Evolutionary conservation across 2,888 invertebrate species (phyloP).

Genomic region (Danaus chrysippus): DNA sequence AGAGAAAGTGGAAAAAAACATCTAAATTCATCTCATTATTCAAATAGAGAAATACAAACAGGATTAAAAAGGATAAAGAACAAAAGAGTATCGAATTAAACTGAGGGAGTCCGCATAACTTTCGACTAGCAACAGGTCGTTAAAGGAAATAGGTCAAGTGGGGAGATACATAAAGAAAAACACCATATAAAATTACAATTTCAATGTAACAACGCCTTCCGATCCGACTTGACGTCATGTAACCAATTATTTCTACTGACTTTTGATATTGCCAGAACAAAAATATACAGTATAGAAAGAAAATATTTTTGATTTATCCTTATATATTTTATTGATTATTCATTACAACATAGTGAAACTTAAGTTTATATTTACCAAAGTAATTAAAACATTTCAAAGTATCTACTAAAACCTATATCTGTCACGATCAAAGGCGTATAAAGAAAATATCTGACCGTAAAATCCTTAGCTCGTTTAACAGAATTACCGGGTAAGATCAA

Average conservation of each 20-base stretch:
- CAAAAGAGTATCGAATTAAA: constrained; percentile 35
- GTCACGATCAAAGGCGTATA: constrained; percentile 36
- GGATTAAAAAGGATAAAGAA: constrained; percentile 43
- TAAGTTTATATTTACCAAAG: neutral
- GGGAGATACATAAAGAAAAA: constrained; percentile 29
- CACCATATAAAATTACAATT: constrained; percentile 24
- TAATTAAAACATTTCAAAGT: constrained; percentile 13
- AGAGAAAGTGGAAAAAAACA: no score
- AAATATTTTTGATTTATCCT: no score
- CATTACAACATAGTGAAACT: no score
- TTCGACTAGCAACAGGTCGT: constrained; percentile 63
- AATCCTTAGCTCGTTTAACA: constrained; percentile 46
- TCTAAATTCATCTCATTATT: neutral
- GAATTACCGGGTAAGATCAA: constrained; percentile 53
- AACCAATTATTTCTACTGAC: constrained; percentile 3
- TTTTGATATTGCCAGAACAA: neutral
- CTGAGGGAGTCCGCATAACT: constrained; percentile 41
- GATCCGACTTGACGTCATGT: constrained; percentile 10
- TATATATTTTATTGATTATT: no score
- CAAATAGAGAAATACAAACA: constrained; percentile 27
- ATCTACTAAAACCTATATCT: constrained; percentile 19
- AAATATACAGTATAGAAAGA: no score
- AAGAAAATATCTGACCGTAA: constrained; percentile 41
- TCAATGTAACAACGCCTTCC: constrained; percentile 24
- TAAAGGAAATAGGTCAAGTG: constrained; percentile 46